phyloP scores from a whole-genome alignment of 1,140 invertebrate genomes.

The Argopecten irradians region DNA sequence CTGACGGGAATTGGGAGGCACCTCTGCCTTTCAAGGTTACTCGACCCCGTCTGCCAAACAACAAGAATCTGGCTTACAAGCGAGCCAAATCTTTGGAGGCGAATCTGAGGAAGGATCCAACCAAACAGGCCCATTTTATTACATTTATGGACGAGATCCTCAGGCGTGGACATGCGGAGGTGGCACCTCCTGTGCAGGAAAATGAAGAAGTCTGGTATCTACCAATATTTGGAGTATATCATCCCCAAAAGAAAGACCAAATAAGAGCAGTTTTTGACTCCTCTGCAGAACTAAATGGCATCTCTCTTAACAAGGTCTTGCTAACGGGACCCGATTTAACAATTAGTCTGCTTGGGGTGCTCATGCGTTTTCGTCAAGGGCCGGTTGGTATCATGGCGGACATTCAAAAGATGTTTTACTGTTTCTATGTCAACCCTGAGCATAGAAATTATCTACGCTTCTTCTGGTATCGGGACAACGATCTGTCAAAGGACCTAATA shows the following conservation, averaged over 20 bases:
- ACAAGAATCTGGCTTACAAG: conserved; percentile 29
- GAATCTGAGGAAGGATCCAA: conserved; percentile 29
- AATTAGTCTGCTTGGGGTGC: conserved; percentile 44
- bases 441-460: conserved; percentile 52
- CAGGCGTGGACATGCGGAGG: conserved; percentile 43
- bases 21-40: conserved; percentile 40
- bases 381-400: conserved; percentile 38
- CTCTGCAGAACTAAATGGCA: conserved; percentile 22
- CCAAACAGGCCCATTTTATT: conserved; percentile 45
- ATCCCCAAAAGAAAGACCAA: conserved; percentile 40
- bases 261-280: conserved; percentile 45
- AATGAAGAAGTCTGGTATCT: conserved; percentile 48
- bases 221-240: conserved; percentile 33
- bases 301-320: conserved; percentile 36
- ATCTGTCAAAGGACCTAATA: conserved; percentile 30
- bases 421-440: conserved; percentile 38
- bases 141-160: conserved; percentile 49
- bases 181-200: not conserved
- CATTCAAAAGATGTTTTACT: conserved; percentile 51
- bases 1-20: conserved; percentile 34
- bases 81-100: conserved; percentile 29
- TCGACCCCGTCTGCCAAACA: conserved; percentile 42
- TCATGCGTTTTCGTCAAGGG: conserved; percentile 45
- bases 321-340: conserved; percentile 45
- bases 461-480: conserved; percentile 50